Percentiles rank a stretch among this genome's conserved stretches.
Evolutionary conservation across 2,888 invertebrate species (phyloP).

Genomic region (Stegophylla sp.): DNA sequence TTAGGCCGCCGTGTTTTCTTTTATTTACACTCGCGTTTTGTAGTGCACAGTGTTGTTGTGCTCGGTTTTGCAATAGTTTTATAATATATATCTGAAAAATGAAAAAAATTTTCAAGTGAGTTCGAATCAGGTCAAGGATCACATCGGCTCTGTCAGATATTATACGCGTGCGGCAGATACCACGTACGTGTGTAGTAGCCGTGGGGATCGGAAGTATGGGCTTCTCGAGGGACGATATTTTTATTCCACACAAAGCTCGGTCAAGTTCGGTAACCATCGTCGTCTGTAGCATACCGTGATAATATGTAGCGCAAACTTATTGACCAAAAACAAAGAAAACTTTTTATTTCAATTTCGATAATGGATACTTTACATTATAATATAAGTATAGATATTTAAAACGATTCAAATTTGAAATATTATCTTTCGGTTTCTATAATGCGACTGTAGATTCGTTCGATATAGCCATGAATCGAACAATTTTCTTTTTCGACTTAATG

Average conservation of each 20-base stretch:
- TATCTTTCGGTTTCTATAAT: background rate
- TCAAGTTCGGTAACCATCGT: conserved; percentile 25
- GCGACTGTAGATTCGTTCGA: conserved; percentile 6
- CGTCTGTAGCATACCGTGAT: background rate
- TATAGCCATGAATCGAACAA: conserved; percentile 17
- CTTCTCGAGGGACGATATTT: conserved; percentile 1
- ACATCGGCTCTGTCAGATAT: background rate
- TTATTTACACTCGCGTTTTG: background rate
- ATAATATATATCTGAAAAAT: conserved; percentile 15
- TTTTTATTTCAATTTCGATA: background rate
- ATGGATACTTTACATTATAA: too few species aligned
- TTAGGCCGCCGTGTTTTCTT: background rate
- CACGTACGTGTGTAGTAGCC: background rate
- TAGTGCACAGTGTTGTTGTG: too few species aligned
- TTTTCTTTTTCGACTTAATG: conserved; percentile 1
- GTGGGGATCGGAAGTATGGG: background rate
- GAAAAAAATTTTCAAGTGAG: conserved; percentile 20
- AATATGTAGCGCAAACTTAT: background rate
- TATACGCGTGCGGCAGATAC: background rate
- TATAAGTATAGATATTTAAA: background rate
- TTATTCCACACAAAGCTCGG: conserved; percentile 19
- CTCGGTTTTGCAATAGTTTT: background rate
- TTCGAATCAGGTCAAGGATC: conserved; percentile 41
- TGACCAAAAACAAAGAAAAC: conserved; percentile 20
- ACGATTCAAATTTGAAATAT: conserved; percentile 17